A percentile compares a stretch with the other conserved stretches of the same genome.
Conservation (phyloP, 2,888 invertebrate species). For the Mantis religiosa region DNA sequence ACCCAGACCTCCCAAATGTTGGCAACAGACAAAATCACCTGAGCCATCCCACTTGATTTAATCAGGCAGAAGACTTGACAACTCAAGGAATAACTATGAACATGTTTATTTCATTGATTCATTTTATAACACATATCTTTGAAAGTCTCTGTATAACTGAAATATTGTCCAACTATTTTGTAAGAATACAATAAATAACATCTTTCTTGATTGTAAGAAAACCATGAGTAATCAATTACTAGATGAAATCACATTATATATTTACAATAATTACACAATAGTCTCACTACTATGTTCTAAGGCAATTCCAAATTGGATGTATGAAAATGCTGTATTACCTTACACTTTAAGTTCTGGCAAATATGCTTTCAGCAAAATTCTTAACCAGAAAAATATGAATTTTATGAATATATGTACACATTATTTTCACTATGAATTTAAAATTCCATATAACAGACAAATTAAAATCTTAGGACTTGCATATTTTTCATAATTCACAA, state of each 20-base stretch:
- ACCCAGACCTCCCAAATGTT: too few relatives aligned
- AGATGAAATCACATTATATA: not conserved
- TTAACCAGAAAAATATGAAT: too few relatives aligned
- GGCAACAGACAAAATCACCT: too few relatives aligned
- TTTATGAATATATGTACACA: too few relatives aligned
- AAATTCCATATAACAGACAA: too few relatives aligned
- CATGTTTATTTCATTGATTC: not conserved
- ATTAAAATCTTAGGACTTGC: too few relatives aligned
- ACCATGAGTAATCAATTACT: not conserved
- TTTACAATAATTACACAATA: not conserved
- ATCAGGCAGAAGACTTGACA: not conserved
- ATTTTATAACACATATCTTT: not conserved
- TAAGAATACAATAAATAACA: not conserved
- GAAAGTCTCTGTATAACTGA: not conserved
- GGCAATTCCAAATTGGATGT: not conserved
- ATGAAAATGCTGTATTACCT: not conserved
- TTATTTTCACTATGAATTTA: too few relatives aligned
- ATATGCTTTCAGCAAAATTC: not conserved
- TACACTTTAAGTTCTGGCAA: not conserved
- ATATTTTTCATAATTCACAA: too few relatives aligned
- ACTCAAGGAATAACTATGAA: not conserved
- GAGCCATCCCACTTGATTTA: too few relatives aligned
- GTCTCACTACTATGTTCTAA: not conserved
- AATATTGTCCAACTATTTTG: not conserved
- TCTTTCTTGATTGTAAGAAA: not conserved